These are phyloP conservation scores for Excalfactoria chinensis DNA, from an alignment of 2,113 vertebrate species.

Conservation along the genomic window DNA sequence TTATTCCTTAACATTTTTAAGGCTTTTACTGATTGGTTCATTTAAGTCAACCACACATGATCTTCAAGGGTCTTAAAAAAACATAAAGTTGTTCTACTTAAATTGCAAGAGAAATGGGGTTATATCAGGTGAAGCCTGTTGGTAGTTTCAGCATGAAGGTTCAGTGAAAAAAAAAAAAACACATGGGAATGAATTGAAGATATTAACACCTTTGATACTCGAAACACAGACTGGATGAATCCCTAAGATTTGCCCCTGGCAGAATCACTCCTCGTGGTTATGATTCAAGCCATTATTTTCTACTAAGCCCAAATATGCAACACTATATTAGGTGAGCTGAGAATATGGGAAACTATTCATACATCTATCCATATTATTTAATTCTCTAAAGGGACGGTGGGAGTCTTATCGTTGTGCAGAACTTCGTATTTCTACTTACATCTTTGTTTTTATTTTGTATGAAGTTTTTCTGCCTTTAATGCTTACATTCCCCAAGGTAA, in stretches of 20 bases:
- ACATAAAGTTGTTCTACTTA: accelerated
- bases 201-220: background rate
- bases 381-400: background rate
- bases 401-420: background rate
- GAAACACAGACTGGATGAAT: background rate
- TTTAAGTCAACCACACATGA: background rate
- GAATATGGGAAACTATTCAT: background rate
- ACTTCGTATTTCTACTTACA: background rate
- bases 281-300: background rate
- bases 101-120: background rate
- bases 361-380: constrained; percentile 40
- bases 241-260: background rate
- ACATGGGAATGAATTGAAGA: background rate
- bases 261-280: background rate
- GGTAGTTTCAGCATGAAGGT: background rate
- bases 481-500: background rate
- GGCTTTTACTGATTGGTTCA: background rate
- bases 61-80: background rate
- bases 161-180: background rate
- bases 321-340: background rate
- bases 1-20: background rate
- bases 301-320: background rate
- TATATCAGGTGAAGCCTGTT: background rate
- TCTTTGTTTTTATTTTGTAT: background rate
- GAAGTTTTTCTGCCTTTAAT: background rate